Percentiles rank a stretch among this genome's conserved stretches.
These are phyloP conservation scores for Linepithema humile DNA, from an alignment of 1,140 invertebrate species.

Conservation along the genomic window DNA sequence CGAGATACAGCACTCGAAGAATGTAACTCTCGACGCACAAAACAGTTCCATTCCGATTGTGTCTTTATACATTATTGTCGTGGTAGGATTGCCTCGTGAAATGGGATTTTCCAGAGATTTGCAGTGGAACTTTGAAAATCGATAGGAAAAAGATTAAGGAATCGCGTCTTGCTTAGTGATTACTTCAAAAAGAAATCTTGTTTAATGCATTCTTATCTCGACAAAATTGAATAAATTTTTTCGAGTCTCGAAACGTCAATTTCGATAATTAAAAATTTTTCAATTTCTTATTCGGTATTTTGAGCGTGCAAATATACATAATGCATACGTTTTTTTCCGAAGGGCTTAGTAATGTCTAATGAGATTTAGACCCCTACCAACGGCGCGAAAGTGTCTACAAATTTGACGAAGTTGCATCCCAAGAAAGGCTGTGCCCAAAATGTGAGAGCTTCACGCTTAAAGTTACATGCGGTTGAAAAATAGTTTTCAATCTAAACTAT, in stretches of 20 bases:
- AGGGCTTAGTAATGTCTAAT: slow-evolving; percentile 15
- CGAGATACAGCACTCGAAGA: not conserved
- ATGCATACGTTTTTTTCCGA: not conserved
- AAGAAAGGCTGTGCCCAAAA: not conserved
- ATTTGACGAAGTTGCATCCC: not conserved
- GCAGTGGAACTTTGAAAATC: not conserved
- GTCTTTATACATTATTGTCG: not conserved
- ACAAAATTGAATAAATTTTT: too few relatives aligned
- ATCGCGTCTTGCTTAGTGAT: not conserved
- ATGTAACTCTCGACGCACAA: not conserved
- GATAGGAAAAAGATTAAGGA: not conserved
- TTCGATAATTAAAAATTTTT: not conserved
- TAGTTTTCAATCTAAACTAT: too few relatives aligned
- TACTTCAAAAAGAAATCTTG: not conserved
- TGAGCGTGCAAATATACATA: not conserved
- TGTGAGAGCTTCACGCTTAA: not conserved
- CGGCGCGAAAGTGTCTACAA: not conserved
- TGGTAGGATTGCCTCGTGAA: not conserved
- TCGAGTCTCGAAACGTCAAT: not conserved
- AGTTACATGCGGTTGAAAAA: not conserved
- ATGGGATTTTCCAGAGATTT: not conserved
- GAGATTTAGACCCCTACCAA: slow-evolving; percentile 11
- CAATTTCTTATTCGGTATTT: not conserved
- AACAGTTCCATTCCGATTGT: not conserved
- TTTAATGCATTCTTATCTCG: not conserved